Percentiles rank a stretch among this genome's conserved stretches.
Conservation (phyloP, 2,113 vertebrate genomes). For the Centropus bengalensis region DNA sequence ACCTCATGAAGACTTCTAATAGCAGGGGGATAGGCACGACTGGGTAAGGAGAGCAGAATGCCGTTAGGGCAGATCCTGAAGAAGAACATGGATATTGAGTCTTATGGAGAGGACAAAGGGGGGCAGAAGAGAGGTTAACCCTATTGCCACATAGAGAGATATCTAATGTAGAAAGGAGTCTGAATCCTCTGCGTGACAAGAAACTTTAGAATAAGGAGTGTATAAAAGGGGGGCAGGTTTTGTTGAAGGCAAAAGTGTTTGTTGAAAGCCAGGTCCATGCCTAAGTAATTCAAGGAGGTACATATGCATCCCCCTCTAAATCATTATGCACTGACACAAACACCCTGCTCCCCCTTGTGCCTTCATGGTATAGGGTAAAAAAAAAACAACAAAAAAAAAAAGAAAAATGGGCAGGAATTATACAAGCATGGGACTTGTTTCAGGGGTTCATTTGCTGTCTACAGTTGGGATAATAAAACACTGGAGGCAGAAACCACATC, state of each 20-base stretch:
- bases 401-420: background rate
- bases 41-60: background rate
- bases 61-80: background rate
- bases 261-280: background rate
- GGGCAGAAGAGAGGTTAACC: background rate
- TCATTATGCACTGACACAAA: background rate
- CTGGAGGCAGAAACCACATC: background rate
- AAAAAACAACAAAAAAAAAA: background rate
- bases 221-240: background rate
- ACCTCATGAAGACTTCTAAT: background rate
- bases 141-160: background rate
- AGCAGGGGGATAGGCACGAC: background rate
- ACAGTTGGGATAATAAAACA: background rate
- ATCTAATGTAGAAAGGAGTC: background rate
- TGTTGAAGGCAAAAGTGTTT: background rate
- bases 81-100: background rate
- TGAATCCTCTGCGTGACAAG: background rate
- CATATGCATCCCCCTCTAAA: background rate
- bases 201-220: background rate
- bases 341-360: background rate
- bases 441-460: background rate
- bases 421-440: background rate
- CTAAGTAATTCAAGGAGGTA: background rate
- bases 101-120: fast-evolving
- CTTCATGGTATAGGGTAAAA: background rate